Evolutionary conservation across 2,113 vertebrate genomes (phyloP).

Genomic region (Hyla sarda): DNA sequence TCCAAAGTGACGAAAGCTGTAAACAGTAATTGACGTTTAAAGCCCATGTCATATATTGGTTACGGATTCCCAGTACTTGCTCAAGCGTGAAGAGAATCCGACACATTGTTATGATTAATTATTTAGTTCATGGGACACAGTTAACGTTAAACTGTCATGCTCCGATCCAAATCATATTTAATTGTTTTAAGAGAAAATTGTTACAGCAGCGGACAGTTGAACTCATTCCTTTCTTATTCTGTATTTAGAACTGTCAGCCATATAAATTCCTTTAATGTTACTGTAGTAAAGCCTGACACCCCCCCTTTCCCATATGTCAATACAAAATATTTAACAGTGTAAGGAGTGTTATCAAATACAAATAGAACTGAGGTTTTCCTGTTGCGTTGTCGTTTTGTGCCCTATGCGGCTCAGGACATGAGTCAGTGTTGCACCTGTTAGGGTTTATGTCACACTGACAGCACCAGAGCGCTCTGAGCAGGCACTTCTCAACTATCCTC

Average conservation of each 20-base stretch:
- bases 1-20: not conserved
- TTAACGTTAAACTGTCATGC: not conserved
- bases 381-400: not conserved
- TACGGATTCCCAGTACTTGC: not conserved
- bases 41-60: not conserved
- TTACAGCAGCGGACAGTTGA: not conserved
- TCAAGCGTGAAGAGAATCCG: not conserved
- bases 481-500: not conserved
- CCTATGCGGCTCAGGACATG: not conserved
- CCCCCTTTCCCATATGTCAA: not conserved
- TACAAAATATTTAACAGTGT: not conserved
- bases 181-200: not conserved
- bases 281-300: not conserved
- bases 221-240: not conserved
- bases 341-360: conserved; percentile 3
- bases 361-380: conserved; percentile 7
- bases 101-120: not conserved
- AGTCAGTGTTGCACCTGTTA: conserved; percentile 55
- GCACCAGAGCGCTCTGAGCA: not conserved
- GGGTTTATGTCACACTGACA: conserved; percentile 52
- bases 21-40: not conserved
- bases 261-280: not conserved
- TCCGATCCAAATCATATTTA: not conserved
- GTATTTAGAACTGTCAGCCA: not conserved
- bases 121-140: not conserved